A percentile compares a stretch with the other conserved stretches of the same genome.
These are phyloP conservation scores for Cryptomyrus ogoouensis DNA, from an alignment of 2,113 vertebrate species.

Conservation along the genomic window DNA sequence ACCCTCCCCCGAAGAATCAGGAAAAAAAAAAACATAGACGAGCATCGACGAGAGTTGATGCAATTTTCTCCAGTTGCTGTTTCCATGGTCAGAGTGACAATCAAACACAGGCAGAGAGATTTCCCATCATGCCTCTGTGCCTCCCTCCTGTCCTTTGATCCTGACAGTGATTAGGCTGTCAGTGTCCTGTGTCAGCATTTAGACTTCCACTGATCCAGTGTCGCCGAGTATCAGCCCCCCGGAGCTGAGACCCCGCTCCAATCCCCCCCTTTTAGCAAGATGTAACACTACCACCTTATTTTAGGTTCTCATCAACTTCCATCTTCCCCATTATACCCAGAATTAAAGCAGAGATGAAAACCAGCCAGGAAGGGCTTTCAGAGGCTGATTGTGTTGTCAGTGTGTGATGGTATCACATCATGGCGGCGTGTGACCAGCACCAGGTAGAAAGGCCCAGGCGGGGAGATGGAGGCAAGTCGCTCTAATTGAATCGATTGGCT, in stretches of 20 bases:
- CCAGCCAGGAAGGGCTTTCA: not conserved
- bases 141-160: constrained; percentile 26
- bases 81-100: constrained; percentile 13
- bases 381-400: constrained; percentile 4
- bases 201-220: constrained; percentile 14
- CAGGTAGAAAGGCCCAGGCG: constrained; percentile 5
- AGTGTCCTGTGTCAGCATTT: constrained; percentile 36
- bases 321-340: not conserved
- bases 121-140: constrained; percentile 13
- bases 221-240: constrained; percentile 29
- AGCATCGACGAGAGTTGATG: not conserved
- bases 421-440: not conserved
- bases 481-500: constrained; percentile 21
- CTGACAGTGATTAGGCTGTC: constrained; percentile 39
- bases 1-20: not conserved
- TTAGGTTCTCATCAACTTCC: constrained; percentile 4
- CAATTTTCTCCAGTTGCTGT: not conserved
- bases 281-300: not conserved
- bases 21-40: not conserved
- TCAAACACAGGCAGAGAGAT: not conserved
- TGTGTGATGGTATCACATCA: constrained; percentile 14
- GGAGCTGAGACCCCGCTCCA: not conserved
- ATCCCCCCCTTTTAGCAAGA: not conserved
- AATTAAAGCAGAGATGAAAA: not conserved
- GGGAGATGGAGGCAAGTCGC: not conserved